A percentile compares a stretch with the other conserved stretches of the same genome.
Conservation (phyloP, 1,140 invertebrate species). For the Zeugodacus cucurbitae region DNA sequence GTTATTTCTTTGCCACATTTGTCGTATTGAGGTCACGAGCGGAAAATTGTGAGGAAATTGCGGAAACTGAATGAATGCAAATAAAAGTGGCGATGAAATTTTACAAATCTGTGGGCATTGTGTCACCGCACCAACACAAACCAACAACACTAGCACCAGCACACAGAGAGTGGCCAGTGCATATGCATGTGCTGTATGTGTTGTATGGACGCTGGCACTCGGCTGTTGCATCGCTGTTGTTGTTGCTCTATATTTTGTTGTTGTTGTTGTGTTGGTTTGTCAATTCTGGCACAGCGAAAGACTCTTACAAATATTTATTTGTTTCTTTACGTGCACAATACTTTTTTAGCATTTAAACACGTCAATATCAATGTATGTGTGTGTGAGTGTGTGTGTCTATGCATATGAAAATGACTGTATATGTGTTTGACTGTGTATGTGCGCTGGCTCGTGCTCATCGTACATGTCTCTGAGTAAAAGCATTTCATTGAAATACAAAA, state of each 20-base stretch:
- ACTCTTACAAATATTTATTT: slow-evolving; percentile 12
- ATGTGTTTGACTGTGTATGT: no score
- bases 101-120: slow-evolving; percentile 33
- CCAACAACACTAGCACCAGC: background rate
- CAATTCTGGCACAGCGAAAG: background rate
- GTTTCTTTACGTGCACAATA: background rate
- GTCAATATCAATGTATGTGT: background rate
- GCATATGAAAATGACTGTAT: no score
- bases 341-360: background rate
- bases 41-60: slow-evolving; percentile 39
- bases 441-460: background rate
- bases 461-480: background rate
- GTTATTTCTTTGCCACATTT: background rate
- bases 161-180: background rate
- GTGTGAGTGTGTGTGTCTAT: background rate
- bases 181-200: background rate
- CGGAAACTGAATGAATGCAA: slow-evolving; percentile 39
- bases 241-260: background rate
- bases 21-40: slow-evolving; percentile 32
- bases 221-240: background rate
- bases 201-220: background rate
- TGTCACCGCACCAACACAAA: background rate
- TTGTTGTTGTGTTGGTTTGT: background rate
- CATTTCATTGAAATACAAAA: slow-evolving; percentile 28
- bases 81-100: slow-evolving; percentile 38